Base-by-base conservation (phyloP, 64 coral and sea anemone genomes). In the Cladopsammia gracilis region DNA sequence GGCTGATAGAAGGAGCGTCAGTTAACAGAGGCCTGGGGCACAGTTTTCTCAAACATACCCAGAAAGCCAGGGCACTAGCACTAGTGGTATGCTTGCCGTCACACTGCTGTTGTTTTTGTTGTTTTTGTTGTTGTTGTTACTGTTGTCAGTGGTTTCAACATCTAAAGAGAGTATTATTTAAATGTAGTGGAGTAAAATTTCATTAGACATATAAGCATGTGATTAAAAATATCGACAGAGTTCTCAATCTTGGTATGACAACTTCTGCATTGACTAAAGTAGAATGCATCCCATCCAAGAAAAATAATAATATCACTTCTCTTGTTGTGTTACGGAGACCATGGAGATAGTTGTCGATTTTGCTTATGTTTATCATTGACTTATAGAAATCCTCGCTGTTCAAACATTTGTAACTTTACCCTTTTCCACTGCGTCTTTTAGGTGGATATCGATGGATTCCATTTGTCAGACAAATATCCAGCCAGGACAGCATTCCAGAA, bases 371-470 rank as follows among this genome's bases (percentile, higher is more conserved):
- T 34, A 34, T 19, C 10, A 1, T 25, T 19, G 69, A 25, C 15
- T 15, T 10, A 72, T 4, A 25, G 0, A 1, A 44, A 25, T 82
- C 18, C 5, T 61, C 50, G 5, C 23, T 5, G 15, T 44, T 19
- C 0, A 18, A 75, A 7, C 22, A 19, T 60, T 1, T 10, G 10
- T 67, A 16, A 7, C 66, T 10, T 25, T 69, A 34, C 7, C 18
- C 68, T 51, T 4, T 13, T 23, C 0, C 6, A 6, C 12, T 4
- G 5, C 70, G 23, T 77, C 44, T 65, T 80, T 15, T 51, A 99
- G 98, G 94, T 91, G 22, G 98, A 99, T 76, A 71, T 99, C 6
- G 93, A 99, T 58, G 98, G 98, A 8, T 99, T 99, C 62, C 98
- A 96, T 60, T 84, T 99, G 10, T 94, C 92, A 49, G 64, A 84